A percentile compares a stretch with the other conserved stretches of the same genome.
These are phyloP conservation scores for Sisor rabdophorus DNA, from an alignment of 2,113 vertebrate species.

Conservation along the genomic window DNA sequence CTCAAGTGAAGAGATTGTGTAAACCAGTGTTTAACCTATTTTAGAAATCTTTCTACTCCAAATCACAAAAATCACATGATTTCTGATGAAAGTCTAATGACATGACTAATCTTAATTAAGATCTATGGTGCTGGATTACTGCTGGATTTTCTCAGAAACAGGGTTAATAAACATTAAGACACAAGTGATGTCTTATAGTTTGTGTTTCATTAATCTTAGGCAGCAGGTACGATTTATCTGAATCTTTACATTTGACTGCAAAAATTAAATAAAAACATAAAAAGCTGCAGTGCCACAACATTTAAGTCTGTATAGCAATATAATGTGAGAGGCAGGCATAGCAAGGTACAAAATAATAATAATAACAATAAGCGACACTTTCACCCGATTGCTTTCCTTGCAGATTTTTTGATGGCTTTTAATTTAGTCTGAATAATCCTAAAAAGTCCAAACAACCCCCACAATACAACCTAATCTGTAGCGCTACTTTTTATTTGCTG, in stretches of 20 bases:
- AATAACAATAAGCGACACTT: background rate
- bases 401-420: background rate
- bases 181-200: background rate
- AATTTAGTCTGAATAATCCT: background rate
- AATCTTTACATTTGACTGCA: background rate
- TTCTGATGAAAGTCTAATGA: background rate
- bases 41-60: background rate
- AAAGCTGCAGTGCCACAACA: background rate
- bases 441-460: background rate
- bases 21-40: background rate
- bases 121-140: background rate
- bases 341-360: background rate
- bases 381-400: slow-evolving; percentile 4
- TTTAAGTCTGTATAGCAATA: background rate
- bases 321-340: background rate
- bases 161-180: background rate
- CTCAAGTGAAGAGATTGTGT: background rate
- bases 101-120: background rate
- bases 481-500: background rate
- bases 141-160: background rate
- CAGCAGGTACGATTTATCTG: background rate
- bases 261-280: background rate
- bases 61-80: too few relatives aligned
- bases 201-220: background rate
- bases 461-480: background rate